Evolutionary conservation across 2,797 vertebrate species (phyloP).

Genomic region (Sorex maritimensis): DNA sequence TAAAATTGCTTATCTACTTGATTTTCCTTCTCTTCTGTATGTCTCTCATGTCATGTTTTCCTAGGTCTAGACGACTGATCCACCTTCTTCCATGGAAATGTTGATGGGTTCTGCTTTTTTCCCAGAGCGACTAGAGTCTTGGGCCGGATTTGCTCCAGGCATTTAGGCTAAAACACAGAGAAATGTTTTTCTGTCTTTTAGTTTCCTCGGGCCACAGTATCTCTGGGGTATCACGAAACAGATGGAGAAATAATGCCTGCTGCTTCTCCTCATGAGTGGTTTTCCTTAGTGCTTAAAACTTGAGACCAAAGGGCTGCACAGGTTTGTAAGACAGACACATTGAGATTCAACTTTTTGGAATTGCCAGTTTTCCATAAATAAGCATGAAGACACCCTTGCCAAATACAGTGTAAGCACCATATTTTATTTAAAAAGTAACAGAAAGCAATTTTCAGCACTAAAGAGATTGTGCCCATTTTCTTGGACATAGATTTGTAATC

Average conservation of each 20-base stretch:
- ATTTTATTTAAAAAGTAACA: slow-evolving; percentile 64
- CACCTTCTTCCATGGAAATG: slow-evolving; percentile 22
- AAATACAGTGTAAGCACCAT: background rate
- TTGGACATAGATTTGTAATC: background rate
- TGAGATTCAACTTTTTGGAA: slow-evolving; percentile 40
- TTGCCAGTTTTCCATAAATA: slow-evolving; percentile 58
- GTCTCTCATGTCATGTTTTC: background rate
- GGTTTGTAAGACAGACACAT: slow-evolving; percentile 39
- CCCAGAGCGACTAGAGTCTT: slow-evolving; percentile 11
- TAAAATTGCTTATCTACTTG: slow-evolving; percentile 40
- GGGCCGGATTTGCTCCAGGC: slow-evolving; percentile 63
- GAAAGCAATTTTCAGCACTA: slow-evolving; percentile 37
- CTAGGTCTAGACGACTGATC: background rate
- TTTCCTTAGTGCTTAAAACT: slow-evolving; percentile 60
- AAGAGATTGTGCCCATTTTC: slow-evolving; percentile 49
- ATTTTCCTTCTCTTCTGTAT: slow-evolving; percentile 42
- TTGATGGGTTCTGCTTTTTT: slow-evolving; percentile 31
- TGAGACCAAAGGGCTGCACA: slow-evolving; percentile 44
- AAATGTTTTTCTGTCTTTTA: slow-evolving; percentile 40
- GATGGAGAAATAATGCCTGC: slow-evolving; percentile 54
- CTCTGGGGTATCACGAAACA: slow-evolving; percentile 62
- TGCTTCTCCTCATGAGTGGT: slow-evolving; percentile 50
- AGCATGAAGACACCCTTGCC: background rate
- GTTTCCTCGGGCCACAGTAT: slow-evolving; percentile 46
- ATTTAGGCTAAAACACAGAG: slow-evolving; percentile 57